A percentile compares a stretch with the other conserved stretches of the same genome.
phyloP scores from a whole-genome alignment of 1,140 invertebrate genomes.

The Drosophila sechellia region DNA sequence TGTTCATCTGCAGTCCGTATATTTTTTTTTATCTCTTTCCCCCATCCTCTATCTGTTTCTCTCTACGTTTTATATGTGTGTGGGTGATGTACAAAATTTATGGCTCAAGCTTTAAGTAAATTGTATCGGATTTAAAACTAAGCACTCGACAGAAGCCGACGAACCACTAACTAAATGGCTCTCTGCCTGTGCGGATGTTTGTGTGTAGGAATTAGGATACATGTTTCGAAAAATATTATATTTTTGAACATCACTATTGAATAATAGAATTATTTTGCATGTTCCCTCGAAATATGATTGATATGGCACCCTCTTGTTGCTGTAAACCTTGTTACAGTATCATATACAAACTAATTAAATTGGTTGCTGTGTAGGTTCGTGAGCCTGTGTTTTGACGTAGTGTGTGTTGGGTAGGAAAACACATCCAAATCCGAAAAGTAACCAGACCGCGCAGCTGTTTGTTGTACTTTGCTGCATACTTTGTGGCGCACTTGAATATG shows the following conservation, averaged over 20 bases:
- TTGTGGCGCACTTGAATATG: slow-evolving; percentile 74
- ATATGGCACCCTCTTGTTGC: neutral
- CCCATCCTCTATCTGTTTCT: neutral
- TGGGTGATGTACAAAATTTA: slow-evolving; percentile 54
- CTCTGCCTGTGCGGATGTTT: slow-evolving; percentile 13
- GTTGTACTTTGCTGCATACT: slow-evolving; percentile 79
- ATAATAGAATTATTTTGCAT: neutral
- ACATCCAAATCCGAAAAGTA: slow-evolving; percentile 55
- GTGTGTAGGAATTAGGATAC: slow-evolving; percentile 3
- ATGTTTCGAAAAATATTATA: neutral
- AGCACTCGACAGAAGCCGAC: slow-evolving; percentile 52
- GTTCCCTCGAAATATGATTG: neutral
- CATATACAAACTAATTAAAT: neutral
- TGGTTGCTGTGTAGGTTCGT: neutral
- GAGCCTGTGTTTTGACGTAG: neutral
- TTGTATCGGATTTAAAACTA: slow-evolving; percentile 72
- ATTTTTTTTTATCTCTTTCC: neutral
- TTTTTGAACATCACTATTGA: neutral
- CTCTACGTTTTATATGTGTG: slow-evolving; percentile 6
- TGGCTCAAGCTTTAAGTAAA: slow-evolving; percentile 66
- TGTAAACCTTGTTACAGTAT: neutral
- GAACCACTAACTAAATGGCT: slow-evolving; percentile 72
- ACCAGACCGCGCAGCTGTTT: slow-evolving; percentile 61
- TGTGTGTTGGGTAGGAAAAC: slow-evolving; percentile 36
- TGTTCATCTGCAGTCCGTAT: slow-evolving; percentile 12